Evolutionary conservation across 2,888 invertebrate species (phyloP).

Genomic region (Xanthia togata): DNA sequence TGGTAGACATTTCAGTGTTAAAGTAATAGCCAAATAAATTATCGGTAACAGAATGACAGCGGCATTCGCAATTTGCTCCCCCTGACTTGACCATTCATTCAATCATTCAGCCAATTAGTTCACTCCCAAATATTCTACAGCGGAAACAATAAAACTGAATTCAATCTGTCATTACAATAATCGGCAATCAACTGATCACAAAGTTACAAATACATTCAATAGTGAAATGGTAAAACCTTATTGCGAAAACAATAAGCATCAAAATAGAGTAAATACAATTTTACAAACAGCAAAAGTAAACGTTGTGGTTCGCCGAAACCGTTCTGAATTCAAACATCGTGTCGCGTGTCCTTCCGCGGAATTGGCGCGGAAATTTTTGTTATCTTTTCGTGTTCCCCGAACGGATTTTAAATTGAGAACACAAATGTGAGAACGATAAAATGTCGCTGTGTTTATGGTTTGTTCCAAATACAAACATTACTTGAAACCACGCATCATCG

Average conservation of each 20-base stretch:
- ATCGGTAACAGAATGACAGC: not conserved
- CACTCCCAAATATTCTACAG: constrained; percentile 52
- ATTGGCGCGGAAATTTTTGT: constrained; percentile 90
- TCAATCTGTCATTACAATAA: constrained; percentile 64
- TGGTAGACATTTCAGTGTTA: constrained; percentile 16
- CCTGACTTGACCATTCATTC: constrained; percentile 36
- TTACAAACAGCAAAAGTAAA: constrained; percentile 66
- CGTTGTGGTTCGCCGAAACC: constrained; percentile 83
- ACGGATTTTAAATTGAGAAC: constrained; percentile 90
- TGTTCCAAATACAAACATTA: constrained; percentile 47
- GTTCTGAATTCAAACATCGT: constrained; percentile 88
- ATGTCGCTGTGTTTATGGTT: constrained; percentile 69
- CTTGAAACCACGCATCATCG: constrained; percentile 17
- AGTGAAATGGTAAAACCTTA: constrained; percentile 28
- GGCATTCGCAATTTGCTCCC: constrained; percentile 11
- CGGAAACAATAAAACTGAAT: constrained; percentile 62
- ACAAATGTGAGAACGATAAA: constrained; percentile 82
- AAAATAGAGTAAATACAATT: constrained; percentile 62
- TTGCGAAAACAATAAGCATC: constrained; percentile 38
- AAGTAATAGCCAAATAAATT: constrained; percentile 6
- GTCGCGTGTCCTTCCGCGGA: constrained; percentile 88
- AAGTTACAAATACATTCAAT: constrained; percentile 21
- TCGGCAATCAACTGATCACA: constrained; percentile 57
- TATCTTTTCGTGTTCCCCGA: constrained; percentile 90
- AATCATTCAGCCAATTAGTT: constrained; percentile 47